Base-by-base conservation (phyloP, 35 echinoderm and acorn worm species). In the Diadema setosum region DNA sequence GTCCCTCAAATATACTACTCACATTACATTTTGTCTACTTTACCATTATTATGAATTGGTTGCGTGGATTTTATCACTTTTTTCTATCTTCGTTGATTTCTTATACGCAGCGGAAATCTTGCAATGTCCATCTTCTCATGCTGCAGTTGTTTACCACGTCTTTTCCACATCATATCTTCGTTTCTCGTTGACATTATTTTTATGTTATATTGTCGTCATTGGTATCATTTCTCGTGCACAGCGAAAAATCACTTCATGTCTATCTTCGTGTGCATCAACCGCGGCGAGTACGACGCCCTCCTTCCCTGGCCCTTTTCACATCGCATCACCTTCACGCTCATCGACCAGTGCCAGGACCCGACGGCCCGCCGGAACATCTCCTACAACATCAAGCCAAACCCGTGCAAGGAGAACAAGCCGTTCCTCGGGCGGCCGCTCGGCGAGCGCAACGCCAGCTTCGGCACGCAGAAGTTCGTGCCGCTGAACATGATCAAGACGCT, bases 311-410 rank as follows among this genome's bases (percentile, higher is more conserved):
- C 96, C 20, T 99, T 99, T 85, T 95, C 85, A 20, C 96, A 99
- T 88, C 92, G 96, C 6, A 75, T 87, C 82, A 92, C 85, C 25
- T 95, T 99, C 83, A 95, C 89, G 6, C 78, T 99, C 41, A 99
- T 99, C 46, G 96, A 99, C 56, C 96, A 99, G 35, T 99, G 96
- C 81, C 96, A 98, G 61, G 93, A 99, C 82, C 96, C 96, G 3
- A 69, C 89, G 16, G 96, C 96, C n/a, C 85, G 96, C 9, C 85
- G 96, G 34, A 99, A 99, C 74, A 85, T 99, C 75, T 91, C 96
- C 37, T 99, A 99, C 96, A 94, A 81, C 76, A 92, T 99, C 90
- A 99, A 95, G 74, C 96, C 96, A 9, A 99, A 99, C 41, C 76
- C 73, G 1, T 94, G 92, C 86, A 99, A 99, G 93, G 96, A 99